Evolutionary conservation across 2,888 invertebrate genomes (phyloP).

Genomic region (Sinodicranocentrus sp.): DNA sequence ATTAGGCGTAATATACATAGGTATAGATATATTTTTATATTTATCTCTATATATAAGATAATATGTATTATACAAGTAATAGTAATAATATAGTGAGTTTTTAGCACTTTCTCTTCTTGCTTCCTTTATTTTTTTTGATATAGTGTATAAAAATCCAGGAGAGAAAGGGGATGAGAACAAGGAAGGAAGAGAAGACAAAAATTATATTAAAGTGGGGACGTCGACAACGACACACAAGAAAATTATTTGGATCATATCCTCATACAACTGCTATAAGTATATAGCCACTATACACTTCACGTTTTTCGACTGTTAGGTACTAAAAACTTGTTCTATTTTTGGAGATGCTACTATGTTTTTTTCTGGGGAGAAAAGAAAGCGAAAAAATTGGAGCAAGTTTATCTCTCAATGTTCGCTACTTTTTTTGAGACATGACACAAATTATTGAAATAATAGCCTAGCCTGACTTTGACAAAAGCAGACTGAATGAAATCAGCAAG

Average conservation of each 20-base stretch:
- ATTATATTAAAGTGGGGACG: slow-evolving; percentile 6
- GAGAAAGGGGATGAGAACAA: slow-evolving; percentile 31
- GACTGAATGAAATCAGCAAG: slow-evolving; percentile 24
- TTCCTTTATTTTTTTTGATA: slow-evolving; percentile 39
- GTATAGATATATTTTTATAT: slow-evolving; percentile 11
- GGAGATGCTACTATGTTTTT: slow-evolving; percentile 24
- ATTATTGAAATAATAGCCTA: slow-evolving; percentile 40
- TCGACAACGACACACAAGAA: not conserved
- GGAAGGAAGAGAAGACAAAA: slow-evolving; percentile 1
- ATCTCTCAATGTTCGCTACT: slow-evolving; percentile 10
- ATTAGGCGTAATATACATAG: slow-evolving; percentile 17
- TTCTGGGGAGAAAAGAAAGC: slow-evolving; percentile 26
- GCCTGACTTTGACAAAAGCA: slow-evolving; percentile 37
- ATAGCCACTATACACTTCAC: not conserved
- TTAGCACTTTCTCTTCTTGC: slow-evolving; percentile 42
- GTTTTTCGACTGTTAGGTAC: not conserved
- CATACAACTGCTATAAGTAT: not conserved
- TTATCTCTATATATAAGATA: slow-evolving; percentile 2
- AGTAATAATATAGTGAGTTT: slow-evolving; percentile 47
- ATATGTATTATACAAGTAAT: not conserved
- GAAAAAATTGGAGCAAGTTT: slow-evolving; percentile 53
- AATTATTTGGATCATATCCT: slow-evolving; percentile 5
- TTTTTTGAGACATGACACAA: slow-evolving; percentile 20
- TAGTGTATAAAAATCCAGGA: slow-evolving; percentile 45
- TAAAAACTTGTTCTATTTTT: slow-evolving; percentile 50